Evolutionary conservation across 2,797 vertebrate genomes (phyloP).

Genomic region (Sebastes steindachneri): DNA sequence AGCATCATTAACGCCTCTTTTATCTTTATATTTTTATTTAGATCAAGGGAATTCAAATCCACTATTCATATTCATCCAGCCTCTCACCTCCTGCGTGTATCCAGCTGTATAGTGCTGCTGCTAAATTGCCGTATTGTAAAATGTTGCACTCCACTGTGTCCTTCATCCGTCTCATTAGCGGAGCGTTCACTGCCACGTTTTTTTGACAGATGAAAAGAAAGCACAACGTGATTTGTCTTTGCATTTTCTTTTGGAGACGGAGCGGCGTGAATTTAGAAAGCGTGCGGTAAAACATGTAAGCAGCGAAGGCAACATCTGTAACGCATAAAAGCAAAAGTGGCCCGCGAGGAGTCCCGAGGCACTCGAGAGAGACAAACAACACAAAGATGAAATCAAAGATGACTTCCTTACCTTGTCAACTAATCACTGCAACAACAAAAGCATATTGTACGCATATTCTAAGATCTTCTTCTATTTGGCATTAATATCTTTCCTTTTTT

Average conservation of each 20-base stretch:
- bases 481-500: neutral
- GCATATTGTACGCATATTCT: neutral
- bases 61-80: neutral
- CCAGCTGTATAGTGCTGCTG: neutral
- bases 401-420: neutral
- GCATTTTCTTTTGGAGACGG: neutral
- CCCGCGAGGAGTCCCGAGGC: conserved; percentile 4
- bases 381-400: neutral
- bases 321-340: conserved; percentile 1
- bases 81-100: neutral
- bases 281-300: neutral
- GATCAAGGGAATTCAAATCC: conserved; percentile 1
- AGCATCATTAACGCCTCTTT: neutral
- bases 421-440: neutral
- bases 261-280: neutral
- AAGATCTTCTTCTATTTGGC: neutral
- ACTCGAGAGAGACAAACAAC: neutral
- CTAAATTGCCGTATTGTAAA: neutral
- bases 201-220: conserved; percentile 28
- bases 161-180: conserved; percentile 21
- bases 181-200: neutral
- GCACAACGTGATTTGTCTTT: neutral
- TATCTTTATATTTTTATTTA: neutral
- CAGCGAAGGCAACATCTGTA: conserved; percentile 10
- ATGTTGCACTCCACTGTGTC: neutral